These are phyloP conservation scores for Napeogenes inachia DNA, from an alignment of 2,888 invertebrate genomes.

Conservation along the genomic window DNA sequence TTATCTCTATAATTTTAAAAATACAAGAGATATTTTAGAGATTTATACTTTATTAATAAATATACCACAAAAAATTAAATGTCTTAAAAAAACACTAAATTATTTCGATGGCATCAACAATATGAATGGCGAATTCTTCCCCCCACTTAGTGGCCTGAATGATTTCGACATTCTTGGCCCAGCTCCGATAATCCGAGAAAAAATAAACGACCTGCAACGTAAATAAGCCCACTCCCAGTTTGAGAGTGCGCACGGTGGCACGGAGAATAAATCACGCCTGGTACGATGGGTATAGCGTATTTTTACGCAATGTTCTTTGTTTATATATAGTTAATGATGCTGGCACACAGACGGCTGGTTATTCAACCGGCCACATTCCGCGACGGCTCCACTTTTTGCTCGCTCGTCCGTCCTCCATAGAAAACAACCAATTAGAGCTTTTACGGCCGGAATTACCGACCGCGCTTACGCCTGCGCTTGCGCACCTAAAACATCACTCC, in stretches of 20 bases:
- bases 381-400: slow-evolving; percentile 72
- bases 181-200: slow-evolving; percentile 70
- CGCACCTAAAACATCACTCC: slow-evolving; percentile 31
- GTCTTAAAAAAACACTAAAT: no score
- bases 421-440: slow-evolving; percentile 69
- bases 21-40: no score
- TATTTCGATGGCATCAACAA: slow-evolving; percentile 53
- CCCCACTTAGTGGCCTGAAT: slow-evolving; percentile 76
- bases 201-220: slow-evolving; percentile 63
- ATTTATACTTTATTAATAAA: no score
- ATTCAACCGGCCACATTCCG: slow-evolving; percentile 75
- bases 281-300: slow-evolving; percentile 64
- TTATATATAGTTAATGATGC: slow-evolving; percentile 59
- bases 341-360: slow-evolving; percentile 66
- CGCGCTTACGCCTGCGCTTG: slow-evolving; percentile 37
- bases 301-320: slow-evolving; percentile 75
- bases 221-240: slow-evolving; percentile 61
- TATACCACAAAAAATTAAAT: no score
- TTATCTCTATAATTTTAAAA: no score
- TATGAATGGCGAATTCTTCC: slow-evolving; percentile 76
- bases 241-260: slow-evolving; percentile 45
- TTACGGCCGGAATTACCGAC: slow-evolving; percentile 66
- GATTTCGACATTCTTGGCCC: slow-evolving; percentile 77
- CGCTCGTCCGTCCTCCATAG: slow-evolving; percentile 39
- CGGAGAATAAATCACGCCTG: slow-evolving; percentile 66